phyloP scores from a whole-genome alignment of 2,888 invertebrate species.

The Tetragnatha montana region DNA sequence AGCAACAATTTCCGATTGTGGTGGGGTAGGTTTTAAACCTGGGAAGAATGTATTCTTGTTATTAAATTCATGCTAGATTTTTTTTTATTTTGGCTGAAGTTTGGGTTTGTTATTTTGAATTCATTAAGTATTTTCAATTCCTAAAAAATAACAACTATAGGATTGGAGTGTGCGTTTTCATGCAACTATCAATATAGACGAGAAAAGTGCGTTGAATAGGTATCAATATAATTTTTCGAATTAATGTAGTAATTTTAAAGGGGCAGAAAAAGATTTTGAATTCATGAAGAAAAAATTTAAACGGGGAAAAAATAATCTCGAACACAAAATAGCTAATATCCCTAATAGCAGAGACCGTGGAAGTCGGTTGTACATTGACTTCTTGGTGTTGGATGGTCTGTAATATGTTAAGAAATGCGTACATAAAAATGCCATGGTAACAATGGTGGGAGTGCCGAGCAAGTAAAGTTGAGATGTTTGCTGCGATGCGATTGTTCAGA shows the following conservation, averaged over 20 bases:
- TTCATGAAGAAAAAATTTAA: too few relatives aligned
- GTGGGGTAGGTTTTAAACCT: not conserved
- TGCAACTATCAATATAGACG: too few relatives aligned
- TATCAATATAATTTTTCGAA: too few relatives aligned
- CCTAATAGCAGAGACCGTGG: not conserved
- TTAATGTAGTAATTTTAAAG: too few relatives aligned
- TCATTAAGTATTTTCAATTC: too few relatives aligned
- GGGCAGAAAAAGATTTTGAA: too few relatives aligned
- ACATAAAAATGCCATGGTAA: conserved; percentile 13
- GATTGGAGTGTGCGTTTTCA: too few relatives aligned
- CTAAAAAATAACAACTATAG: too few relatives aligned
- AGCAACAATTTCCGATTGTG: conserved; percentile 24
- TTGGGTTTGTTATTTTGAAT: not conserved
- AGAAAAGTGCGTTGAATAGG: too few relatives aligned
- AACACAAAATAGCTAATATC: too few relatives aligned
- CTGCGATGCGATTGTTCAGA: conserved; percentile 41
- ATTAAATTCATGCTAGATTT: not conserved
- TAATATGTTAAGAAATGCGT: conserved; percentile 38
- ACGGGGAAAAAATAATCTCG: too few relatives aligned
- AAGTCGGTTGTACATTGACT: conserved; percentile 19
- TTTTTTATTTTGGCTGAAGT: not conserved
- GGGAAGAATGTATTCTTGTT: not conserved
- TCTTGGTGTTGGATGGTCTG: conserved; percentile 39
- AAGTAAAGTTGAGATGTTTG: conserved; percentile 47
- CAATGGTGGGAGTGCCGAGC: conserved; percentile 55